phyloP scores from a whole-genome alignment of 1,140 invertebrate genomes.

The Cherax destructor region DNA sequence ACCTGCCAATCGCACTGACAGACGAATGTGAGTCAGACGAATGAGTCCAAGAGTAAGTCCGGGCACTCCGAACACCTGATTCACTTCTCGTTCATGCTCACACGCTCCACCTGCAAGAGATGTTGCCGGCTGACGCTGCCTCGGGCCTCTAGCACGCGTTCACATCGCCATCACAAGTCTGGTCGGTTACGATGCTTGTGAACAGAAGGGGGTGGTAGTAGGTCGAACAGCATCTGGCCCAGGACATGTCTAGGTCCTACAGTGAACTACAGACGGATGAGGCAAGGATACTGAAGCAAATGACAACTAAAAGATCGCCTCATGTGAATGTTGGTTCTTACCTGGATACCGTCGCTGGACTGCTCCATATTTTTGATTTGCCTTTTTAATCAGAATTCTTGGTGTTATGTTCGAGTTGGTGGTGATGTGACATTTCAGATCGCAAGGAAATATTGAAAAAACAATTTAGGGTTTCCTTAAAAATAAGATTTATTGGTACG shows the following conservation, averaged over 20 bases:
- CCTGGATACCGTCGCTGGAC: slow-evolving; percentile 66
- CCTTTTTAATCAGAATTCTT: slow-evolving; percentile 65
- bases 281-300: slow-evolving; percentile 67
- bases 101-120: slow-evolving; percentile 55
- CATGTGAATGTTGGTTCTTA: slow-evolving; percentile 63
- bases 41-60: slow-evolving; percentile 31
- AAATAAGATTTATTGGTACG: slow-evolving; percentile 70
- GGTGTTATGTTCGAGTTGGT: slow-evolving; percentile 40
- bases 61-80: slow-evolving; percentile 36
- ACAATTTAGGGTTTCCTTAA: slow-evolving; percentile 51
- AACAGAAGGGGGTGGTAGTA: slow-evolving; percentile 58
- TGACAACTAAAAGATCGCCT: slow-evolving; percentile 66
- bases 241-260: slow-evolving; percentile 66
- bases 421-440: slow-evolving; percentile 24
- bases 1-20: slow-evolving; percentile 56
- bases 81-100: slow-evolving; percentile 48
- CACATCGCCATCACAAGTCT: slow-evolving; percentile 64
- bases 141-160: slow-evolving; percentile 51
- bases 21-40: slow-evolving; percentile 24
- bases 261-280: slow-evolving; percentile 63
- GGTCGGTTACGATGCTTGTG: slow-evolving; percentile 67
- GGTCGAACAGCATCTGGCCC: slow-evolving; percentile 59
- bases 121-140: slow-evolving; percentile 55
- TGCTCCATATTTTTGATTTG: slow-evolving; percentile 44
- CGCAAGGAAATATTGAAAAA: slow-evolving; percentile 59